Conservation (phyloP, 2,888 invertebrate species). For the Petrolisthes cinctipes region DNA sequence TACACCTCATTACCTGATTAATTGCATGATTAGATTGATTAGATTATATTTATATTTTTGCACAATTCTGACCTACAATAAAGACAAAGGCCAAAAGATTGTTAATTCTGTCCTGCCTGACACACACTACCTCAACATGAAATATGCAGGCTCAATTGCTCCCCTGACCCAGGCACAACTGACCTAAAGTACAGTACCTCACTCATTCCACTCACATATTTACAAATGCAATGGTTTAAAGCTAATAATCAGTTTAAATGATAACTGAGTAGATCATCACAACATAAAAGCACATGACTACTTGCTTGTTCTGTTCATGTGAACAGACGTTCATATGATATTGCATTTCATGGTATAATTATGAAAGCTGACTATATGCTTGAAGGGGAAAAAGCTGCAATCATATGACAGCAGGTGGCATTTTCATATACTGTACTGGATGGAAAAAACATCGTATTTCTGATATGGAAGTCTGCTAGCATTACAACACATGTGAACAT, state of each 20-base stretch:
- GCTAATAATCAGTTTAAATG: constrained; percentile 39
- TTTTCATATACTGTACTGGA: too few relatives aligned
- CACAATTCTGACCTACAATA: background rate
- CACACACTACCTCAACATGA: background rate
- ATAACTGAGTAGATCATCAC: constrained; percentile 28
- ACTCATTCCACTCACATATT: constrained; percentile 39
- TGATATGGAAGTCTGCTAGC: too few relatives aligned
- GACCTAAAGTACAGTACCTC: background rate
- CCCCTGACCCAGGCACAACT: too few relatives aligned
- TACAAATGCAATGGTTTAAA: constrained; percentile 60
- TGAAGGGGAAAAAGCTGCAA: too few relatives aligned
- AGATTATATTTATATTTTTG: background rate
- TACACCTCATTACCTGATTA: constrained; percentile 18
- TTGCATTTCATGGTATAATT: too few relatives aligned
- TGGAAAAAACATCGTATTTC: too few relatives aligned
- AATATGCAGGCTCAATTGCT: too few relatives aligned
- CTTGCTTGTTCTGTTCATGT: background rate
- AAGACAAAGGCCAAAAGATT: background rate
- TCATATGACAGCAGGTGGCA: too few relatives aligned
- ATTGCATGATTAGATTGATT: constrained; percentile 4
- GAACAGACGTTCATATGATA: background rate
- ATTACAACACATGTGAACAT: too few relatives aligned
- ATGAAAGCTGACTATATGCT: too few relatives aligned
- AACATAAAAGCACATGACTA: constrained; percentile 23
- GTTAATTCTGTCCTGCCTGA: background rate